Evolutionary conservation across 2,888 invertebrate species (phyloP).

Genomic region (Peribatodes rhomboidaria): DNA sequence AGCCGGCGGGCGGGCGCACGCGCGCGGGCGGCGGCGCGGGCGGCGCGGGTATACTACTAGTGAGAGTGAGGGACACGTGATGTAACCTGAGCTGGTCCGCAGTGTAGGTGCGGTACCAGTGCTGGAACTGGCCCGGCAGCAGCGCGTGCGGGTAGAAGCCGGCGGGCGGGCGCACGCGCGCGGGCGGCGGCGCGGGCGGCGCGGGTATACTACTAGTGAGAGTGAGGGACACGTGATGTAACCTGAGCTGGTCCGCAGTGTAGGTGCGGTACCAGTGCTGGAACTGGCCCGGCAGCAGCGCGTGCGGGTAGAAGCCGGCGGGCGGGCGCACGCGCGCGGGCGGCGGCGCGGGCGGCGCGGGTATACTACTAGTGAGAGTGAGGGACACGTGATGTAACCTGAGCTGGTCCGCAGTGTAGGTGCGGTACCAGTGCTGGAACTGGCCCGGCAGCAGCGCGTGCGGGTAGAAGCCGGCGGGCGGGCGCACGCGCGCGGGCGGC

Average conservation of each 20-base stretch:
- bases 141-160: constrained; percentile 96
- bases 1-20: constrained; percentile 96
- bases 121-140: constrained; percentile 98
- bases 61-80: too few species aligned
- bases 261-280: constrained; percentile 90
- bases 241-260: neutral
- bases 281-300: constrained; percentile 98
- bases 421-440: constrained; percentile 94
- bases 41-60: constrained; percentile 55
- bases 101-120: constrained; percentile 93
- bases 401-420: constrained; percentile 94
- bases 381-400: constrained; percentile 47
- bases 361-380: too few species aligned
- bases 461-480: constrained; percentile 91
- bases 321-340: too few species aligned
- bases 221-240: too few species aligned
- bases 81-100: neutral
- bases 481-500: constrained; percentile 65
- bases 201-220: neutral
- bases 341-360: too few species aligned
- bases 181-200: constrained; percentile 52
- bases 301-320: constrained; percentile 92
- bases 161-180: constrained; percentile 55
- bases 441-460: constrained; percentile 98
- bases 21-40: constrained; percentile 97